phyloP scores from a whole-genome alignment of 2,888 invertebrate species.

The Listrodromus nycthemerus region DNA sequence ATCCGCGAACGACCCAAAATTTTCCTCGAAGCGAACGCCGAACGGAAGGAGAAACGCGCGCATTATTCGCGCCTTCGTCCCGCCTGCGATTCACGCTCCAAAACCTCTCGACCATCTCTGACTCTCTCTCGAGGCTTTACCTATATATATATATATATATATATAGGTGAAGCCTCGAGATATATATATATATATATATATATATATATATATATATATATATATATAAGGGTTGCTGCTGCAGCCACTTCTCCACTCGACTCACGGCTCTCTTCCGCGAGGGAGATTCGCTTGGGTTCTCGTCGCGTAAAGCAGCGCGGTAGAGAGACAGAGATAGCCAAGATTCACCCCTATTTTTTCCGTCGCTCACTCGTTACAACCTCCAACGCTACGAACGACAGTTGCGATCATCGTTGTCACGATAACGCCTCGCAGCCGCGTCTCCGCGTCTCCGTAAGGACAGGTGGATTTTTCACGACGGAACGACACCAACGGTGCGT shows the following conservation, averaged over 20 bases:
- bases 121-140: constrained; percentile 54
- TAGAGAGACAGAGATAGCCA: background rate
- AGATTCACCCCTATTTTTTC: constrained; percentile 11
- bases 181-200: background rate
- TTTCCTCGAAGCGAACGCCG: too few relatives aligned
- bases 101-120: constrained; percentile 19
- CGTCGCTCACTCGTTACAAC: background rate
- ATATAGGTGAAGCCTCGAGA: too few relatives aligned
- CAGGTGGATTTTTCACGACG: background rate
- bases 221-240: background rate
- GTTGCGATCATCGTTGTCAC: too few relatives aligned
- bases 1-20: too few relatives aligned
- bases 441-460: too few relatives aligned
- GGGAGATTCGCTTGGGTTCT: constrained; percentile 22
- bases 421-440: too few relatives aligned
- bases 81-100: constrained; percentile 31
- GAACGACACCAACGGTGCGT: too few relatives aligned
- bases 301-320: constrained; percentile 25
- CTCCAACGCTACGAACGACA: background rate
- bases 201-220: background rate
- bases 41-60: too few relatives aligned
- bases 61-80: background rate
- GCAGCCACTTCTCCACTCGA: constrained; percentile 3
- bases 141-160: background rate
- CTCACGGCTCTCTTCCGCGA: constrained; percentile 3